A percentile compares a stretch with the other conserved stretches of the same genome.
phyloP scores from a whole-genome alignment of 2,888 invertebrate species.

The Tachina fera region DNA sequence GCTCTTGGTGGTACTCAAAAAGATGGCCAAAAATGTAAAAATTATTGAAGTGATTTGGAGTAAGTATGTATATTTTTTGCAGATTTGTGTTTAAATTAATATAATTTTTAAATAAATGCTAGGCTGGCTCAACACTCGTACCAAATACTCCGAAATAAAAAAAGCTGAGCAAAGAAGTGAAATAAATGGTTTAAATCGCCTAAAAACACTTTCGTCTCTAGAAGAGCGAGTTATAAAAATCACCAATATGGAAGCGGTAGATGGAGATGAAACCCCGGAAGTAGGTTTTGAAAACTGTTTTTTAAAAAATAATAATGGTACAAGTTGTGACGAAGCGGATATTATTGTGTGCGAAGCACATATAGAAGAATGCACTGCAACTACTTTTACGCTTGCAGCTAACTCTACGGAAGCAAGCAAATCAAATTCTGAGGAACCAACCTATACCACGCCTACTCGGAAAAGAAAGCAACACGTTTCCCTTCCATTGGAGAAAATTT shows the following conservation, averaged over 20 bases:
- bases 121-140: no score
- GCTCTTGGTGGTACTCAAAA: constrained; percentile 47
- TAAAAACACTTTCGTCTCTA: not conserved
- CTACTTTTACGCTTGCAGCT: not conserved
- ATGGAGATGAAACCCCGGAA: constrained; percentile 27
- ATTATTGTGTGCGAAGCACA: no score
- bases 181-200: not conserved
- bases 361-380: no score
- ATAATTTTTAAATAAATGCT: not conserved
- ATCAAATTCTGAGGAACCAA: not conserved
- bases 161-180: constrained; percentile 8
- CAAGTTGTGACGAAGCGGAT: no score
- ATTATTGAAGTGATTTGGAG: constrained; percentile 46
- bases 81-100: no score
- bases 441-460: not conserved
- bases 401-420: not conserved
- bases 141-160: not conserved
- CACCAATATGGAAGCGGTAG: constrained; percentile 9
- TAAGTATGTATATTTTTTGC: not conserved
- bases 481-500: not conserved
- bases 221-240: constrained; percentile 16
- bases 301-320: not conserved
- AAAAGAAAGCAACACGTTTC: not conserved
- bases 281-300: not conserved
- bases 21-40: constrained; percentile 34